Base-by-base conservation (phyloP, 1,140 invertebrate species). In the Lordiphosa mommai region DNA sequence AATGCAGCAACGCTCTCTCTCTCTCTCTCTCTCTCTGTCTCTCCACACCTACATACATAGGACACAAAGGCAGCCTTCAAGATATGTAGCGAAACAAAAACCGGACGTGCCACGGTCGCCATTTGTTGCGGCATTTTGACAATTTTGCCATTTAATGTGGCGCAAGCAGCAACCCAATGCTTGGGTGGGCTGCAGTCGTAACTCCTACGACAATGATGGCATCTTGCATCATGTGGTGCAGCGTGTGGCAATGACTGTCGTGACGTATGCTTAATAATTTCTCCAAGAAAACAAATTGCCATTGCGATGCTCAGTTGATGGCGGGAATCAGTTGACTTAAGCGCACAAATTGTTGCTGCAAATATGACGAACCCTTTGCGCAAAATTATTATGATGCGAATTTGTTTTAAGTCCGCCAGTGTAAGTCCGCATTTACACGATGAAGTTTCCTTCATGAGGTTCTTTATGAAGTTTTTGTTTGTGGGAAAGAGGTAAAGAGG, bases 61-160 rank as follows among this genome's bases (percentile, higher is more conserved):
- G 58, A 47, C 47, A 66, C 40, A 51, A 58, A 70, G 16, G 20
- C 58, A 43, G 40, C 55, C 32, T 48, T 51, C 27, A 34, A 38
- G 67, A 50, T 17, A 27, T 27, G 23, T 14, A 17, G 53, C 32
- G 23, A 46, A 72, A 66, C 44, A 47, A 52, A 43, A 65, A 44
- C 41, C 55, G 64, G 70, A 70, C 65, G 55, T 79, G 65, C 60
- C 56, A 80, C 52, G 59, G 69, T 58, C 65, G 61, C 70, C 70
- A 73, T 79, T 79, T 79, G 60, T 73, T 80, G 74, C 52, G 59
- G 74, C 69, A 73, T 79, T 79, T 80, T 73, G 74, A 80, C 74
- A 79, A 79, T 80, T 80, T 73, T 49, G 44, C 46, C 58, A 70
- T 70, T 70, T 70, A 70, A 70, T 70, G 58, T 69, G 66, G 56